Evolutionary conservation across 2,113 vertebrate genomes (phyloP), one percentile per base, ranked within the genome.

Genomic region (Sisor rabdophorus): DNA sequence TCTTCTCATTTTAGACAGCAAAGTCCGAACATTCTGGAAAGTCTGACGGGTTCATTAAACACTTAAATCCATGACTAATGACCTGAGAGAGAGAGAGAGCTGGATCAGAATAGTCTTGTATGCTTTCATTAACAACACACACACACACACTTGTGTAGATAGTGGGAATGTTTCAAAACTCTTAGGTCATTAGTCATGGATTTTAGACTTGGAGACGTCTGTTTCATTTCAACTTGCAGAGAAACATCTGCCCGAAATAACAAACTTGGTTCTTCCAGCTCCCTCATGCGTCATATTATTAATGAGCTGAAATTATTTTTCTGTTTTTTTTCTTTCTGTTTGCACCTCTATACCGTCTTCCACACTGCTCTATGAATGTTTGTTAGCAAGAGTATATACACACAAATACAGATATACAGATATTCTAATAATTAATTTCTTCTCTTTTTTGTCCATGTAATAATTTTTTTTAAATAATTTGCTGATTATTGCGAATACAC

Each of bases 231-330:
- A 69, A 50, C 67, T 50, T 72, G 70, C 19, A 32, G 71, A 75
- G 44, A 64, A 75, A 61, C 28, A 48, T 53, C 5, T 44, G 64
- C 32, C 73, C 30, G 70, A 63, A 74, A 26, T n/a, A 6, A 15
- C 47, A 68, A 64, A 50, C 32, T 28, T 55, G 59, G 30, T 52
- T 64, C 65, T 40, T 85, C 83, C 79, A 80, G 74, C 81, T 87
- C 83, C 82, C 82, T 79, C 86, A 60, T 82, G 84, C 86, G 79
- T 87, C 83, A 73, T 79, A 82, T 81, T 86, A 82, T 86, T 81
- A 85, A 82, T 78, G 81, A 72, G 72, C 44, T 67, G 44, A 54
- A 77, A 19, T 71, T 4, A 48, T 50, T 65, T 30, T 56, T 56
- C 11, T 15, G 52, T 24, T 58, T 32, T 64, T 40, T 56, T 20